Evolutionary conservation across 2,888 invertebrate genomes (phyloP).

Genomic region (Chrysolina oricalcia): DNA sequence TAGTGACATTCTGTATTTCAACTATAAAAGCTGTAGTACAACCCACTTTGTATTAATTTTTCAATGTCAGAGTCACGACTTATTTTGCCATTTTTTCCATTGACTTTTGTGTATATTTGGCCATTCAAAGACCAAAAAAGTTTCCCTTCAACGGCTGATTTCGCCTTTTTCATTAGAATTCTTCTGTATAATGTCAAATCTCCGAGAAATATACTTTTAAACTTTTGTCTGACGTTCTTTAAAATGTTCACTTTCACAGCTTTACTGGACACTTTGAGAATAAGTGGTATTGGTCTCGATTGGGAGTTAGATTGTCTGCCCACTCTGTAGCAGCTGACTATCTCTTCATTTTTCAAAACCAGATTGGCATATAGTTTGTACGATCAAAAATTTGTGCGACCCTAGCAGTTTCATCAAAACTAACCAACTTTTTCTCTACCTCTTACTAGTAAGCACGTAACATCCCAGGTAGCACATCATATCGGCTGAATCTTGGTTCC

Average conservation of each 20-base stretch:
- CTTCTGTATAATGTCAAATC: constrained; percentile 21
- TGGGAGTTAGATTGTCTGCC: background rate
- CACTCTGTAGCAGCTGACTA: constrained; percentile 4
- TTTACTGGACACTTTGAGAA: background rate
- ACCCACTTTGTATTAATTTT: background rate
- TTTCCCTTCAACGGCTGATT: background rate
- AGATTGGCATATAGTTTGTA: background rate
- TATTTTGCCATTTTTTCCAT: background rate
- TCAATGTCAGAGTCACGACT: background rate
- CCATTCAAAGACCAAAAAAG: constrained; percentile 5
- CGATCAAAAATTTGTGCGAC: too few relatives aligned
- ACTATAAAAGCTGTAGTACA: background rate
- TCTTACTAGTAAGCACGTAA: too few relatives aligned
- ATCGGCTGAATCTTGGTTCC: too few relatives aligned
- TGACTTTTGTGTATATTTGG: constrained; percentile 4
- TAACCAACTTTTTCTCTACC: too few relatives aligned
- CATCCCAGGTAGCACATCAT: too few relatives aligned
- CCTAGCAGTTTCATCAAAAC: too few relatives aligned
- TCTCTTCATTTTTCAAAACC: background rate
- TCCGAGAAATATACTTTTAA: constrained; percentile 8
- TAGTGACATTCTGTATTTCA: too few relatives aligned
- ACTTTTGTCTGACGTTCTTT: background rate
- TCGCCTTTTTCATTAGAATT: constrained; percentile 17
- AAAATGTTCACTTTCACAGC: constrained; percentile 7
- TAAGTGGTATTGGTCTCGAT: constrained; percentile 17